Evolutionary conservation across 1,140 invertebrate species (phyloP).

Genomic region (Cydia pomonella): DNA sequence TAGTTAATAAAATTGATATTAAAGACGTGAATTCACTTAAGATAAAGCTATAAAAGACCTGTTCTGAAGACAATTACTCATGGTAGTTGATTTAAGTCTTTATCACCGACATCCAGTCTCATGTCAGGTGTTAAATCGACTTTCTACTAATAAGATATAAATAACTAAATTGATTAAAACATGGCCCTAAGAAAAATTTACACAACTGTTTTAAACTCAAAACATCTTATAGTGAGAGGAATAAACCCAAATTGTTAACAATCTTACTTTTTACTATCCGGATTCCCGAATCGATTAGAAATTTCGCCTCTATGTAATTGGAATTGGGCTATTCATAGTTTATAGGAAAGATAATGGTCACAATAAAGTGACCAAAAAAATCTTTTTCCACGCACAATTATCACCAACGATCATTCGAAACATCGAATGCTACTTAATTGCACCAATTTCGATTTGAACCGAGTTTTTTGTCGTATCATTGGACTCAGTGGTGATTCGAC

Average conservation of each 20-base stretch:
- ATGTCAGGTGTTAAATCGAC: slow-evolving; percentile 29
- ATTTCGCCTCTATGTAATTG: background rate
- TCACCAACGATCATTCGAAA: slow-evolving; percentile 40
- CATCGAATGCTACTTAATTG: slow-evolving; percentile 50
- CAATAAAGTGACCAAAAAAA: slow-evolving; percentile 48
- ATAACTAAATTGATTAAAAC: slow-evolving; percentile 23
- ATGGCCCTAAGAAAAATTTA: slow-evolving; percentile 17
- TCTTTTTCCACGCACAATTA: slow-evolving; percentile 62
- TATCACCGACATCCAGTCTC: slow-evolving; percentile 20
- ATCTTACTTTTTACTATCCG: background rate
- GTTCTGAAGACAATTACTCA: slow-evolving; percentile 23
- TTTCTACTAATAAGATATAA: slow-evolving; percentile 31
- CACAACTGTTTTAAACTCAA: slow-evolving; percentile 19
- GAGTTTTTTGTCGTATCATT: slow-evolving; percentile 26
- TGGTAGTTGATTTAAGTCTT: slow-evolving; percentile 15
- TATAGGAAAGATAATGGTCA: background rate
- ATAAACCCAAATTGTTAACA: slow-evolving; percentile 6
- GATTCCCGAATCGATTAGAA: background rate
- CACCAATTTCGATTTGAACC: slow-evolving; percentile 40
- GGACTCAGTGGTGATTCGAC: slow-evolving; percentile 23
- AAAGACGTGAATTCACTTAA: slow-evolving; percentile 42
- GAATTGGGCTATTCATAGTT: background rate
- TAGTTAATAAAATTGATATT: slow-evolving; percentile 52
- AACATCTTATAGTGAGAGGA: slow-evolving; percentile 10
- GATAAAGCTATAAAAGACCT: slow-evolving; percentile 28